phyloP scores from a whole-genome alignment of 2,113 vertebrate genomes.

The Apaloderma vittatum region DNA sequence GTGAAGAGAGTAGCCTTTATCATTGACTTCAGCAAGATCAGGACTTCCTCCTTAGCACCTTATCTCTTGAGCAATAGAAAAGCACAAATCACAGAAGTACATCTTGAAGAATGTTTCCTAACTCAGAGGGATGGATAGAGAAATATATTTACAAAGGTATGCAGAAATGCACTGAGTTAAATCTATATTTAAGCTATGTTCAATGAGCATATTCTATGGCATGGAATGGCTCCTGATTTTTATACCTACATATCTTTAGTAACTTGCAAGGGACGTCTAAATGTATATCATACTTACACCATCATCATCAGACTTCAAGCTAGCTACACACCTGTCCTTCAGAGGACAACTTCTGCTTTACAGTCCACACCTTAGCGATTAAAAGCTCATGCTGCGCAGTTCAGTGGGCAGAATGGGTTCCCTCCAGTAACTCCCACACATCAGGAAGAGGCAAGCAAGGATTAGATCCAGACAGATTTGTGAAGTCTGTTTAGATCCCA shows the following conservation, averaged over 20 bases:
- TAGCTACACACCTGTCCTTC: background rate
- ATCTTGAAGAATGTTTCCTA: background rate
- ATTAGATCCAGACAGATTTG: background rate
- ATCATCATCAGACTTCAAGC: background rate
- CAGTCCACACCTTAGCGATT: background rate
- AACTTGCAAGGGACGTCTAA: background rate
- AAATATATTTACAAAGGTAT: background rate
- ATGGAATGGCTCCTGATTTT: background rate
- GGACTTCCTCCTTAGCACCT: constrained; percentile 16
- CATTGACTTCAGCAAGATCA: constrained; percentile 7
- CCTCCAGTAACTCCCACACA: background rate
- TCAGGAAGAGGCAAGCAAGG: background rate
- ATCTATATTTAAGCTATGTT: background rate
- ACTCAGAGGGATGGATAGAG: background rate
- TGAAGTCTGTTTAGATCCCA: background rate
- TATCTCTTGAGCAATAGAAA: constrained; percentile 1
- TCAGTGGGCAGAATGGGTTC: rapidly evolving
- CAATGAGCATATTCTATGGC: background rate
- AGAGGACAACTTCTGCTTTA: background rate
- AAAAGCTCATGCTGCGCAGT: background rate
- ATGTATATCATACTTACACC: background rate
- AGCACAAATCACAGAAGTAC: background rate
- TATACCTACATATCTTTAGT: background rate
- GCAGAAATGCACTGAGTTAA: background rate
- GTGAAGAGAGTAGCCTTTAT: constrained; percentile 18